Conservation (phyloP, 2,113 vertebrate genomes). For the Hippopotamus amphibius region DNA sequence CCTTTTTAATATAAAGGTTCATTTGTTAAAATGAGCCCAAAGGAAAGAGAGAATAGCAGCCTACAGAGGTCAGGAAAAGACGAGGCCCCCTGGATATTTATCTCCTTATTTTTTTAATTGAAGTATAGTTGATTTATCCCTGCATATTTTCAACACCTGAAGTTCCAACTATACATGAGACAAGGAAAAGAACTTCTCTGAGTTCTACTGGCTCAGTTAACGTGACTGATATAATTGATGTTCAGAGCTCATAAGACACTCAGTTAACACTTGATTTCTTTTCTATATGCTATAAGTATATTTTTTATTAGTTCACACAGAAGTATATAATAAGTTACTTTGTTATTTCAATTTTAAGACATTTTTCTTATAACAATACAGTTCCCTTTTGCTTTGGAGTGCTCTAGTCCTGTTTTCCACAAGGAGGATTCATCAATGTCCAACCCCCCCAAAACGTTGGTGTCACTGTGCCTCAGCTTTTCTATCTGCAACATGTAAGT, state of each 20-base stretch:
- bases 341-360: constrained; percentile 34
- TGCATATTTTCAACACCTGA: constrained; percentile 21
- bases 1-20: neutral
- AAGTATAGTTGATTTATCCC: neutral
- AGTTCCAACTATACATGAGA: neutral
- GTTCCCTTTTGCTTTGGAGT: constrained; percentile 13
- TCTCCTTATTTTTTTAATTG: neutral
- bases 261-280: neutral
- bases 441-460: neutral
- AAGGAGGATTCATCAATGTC: neutral
- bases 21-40: constrained; percentile 50
- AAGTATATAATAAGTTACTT: neutral
- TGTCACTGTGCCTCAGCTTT: constrained; percentile 34
- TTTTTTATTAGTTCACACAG: neutral
- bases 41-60: neutral
- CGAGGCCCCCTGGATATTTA: neutral
- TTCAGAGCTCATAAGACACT: neutral
- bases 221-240: neutral
- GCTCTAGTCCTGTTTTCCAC: neutral
- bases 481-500: constrained; percentile 2
- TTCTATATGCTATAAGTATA: neutral
- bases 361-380: constrained; percentile 21
- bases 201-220: neutral
- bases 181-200: neutral
- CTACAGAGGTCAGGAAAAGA: constrained; percentile 16